Base-by-base conservation (phyloP, 2,113 vertebrate species). In the Ptilorrhoa leucosticta region DNA sequence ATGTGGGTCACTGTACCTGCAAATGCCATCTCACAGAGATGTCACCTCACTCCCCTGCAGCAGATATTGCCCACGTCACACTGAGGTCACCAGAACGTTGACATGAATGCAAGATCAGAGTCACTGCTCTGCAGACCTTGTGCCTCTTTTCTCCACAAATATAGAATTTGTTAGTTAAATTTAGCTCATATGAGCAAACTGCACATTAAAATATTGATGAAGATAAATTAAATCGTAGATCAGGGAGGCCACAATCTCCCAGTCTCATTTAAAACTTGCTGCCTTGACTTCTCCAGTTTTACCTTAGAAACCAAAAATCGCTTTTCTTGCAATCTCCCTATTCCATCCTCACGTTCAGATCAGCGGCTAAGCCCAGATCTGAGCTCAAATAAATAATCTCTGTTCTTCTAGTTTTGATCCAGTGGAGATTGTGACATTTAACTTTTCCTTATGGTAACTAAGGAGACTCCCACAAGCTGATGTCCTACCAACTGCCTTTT, bases 401-500 rank as follows among this genome's bases (percentile, higher is more conserved):
- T 5, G 2, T 40, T 83, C 90, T 83, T 4, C 20, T 77, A 66
- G 76, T 88, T 83, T 17, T 66, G 83, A 93, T 92, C 93, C 64
- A 90, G 76, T 64, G 92, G 94, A 90, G 92, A 86, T 63, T 66
- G 73, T 96, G 89, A 89, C 89, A 94, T 95, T 96, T 93, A 94
- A 90, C 90, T 88, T 90, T 93, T 96, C 93, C 82, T 96, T 86
- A 80, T 78, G 90, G 90, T 91, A 95, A 63, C 96, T 96, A 86
- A 93, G 94, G 90, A 92, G 73, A 94, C 92, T 96, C 92, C 96
- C 96, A 95, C 92, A 94, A 78, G 72, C 85, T 95, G 94, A 95
- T 96, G 96, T 97, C 94, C 92, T 48, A 92, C 95, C 95, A 97
- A 73, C 87, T 95, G 95, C 95, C 95, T 96, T 97, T 96, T 95